These are phyloP conservation scores for Microctonus hyperodae DNA, from an alignment of 2,888 invertebrate species.

Conservation along the genomic window DNA sequence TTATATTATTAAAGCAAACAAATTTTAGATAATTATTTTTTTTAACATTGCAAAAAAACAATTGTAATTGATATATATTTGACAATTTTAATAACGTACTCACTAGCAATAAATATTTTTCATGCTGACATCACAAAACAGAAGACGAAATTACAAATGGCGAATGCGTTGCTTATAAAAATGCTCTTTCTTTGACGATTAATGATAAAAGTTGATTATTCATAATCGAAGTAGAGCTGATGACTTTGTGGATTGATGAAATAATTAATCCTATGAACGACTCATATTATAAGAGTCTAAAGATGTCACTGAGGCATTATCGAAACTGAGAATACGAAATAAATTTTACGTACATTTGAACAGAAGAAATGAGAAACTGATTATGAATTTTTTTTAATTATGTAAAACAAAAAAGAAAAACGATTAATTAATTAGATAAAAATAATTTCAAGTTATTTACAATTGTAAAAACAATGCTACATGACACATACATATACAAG, in stretches of 20 bases:
- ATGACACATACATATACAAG: not conserved
- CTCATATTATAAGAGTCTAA: slow-evolving; percentile 46
- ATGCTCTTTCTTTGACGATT: slow-evolving; percentile 15
- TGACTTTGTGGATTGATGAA: not conserved
- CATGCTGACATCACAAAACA: slow-evolving; percentile 41
- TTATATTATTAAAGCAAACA: not conserved
- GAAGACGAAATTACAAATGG: slow-evolving; percentile 16
- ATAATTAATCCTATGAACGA: not conserved
- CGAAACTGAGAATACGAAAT: slow-evolving; percentile 48
- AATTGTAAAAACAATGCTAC: not conserved
- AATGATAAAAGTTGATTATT: slow-evolving; percentile 6
- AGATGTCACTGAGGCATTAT: slow-evolving; percentile 58
- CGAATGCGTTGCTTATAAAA: not conserved
- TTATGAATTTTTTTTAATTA: not conserved
- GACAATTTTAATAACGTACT: slow-evolving; percentile 43
- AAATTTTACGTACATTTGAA: slow-evolving; percentile 14
- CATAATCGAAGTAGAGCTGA: slow-evolving; percentile 3
- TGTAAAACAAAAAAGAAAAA: not conserved
- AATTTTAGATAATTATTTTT: slow-evolving; percentile 19
- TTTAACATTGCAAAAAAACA: slow-evolving; percentile 49
- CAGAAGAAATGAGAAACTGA: not conserved
- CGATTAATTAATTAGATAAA: no score
- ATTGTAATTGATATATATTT: not conserved
- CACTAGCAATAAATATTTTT: slow-evolving; percentile 24
- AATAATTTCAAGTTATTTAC: not conserved